Evolutionary conservation across 2,113 vertebrate genomes (phyloP), one percentile per base, ranked within the genome.

Genomic region (Hydropotes inermis): DNA sequence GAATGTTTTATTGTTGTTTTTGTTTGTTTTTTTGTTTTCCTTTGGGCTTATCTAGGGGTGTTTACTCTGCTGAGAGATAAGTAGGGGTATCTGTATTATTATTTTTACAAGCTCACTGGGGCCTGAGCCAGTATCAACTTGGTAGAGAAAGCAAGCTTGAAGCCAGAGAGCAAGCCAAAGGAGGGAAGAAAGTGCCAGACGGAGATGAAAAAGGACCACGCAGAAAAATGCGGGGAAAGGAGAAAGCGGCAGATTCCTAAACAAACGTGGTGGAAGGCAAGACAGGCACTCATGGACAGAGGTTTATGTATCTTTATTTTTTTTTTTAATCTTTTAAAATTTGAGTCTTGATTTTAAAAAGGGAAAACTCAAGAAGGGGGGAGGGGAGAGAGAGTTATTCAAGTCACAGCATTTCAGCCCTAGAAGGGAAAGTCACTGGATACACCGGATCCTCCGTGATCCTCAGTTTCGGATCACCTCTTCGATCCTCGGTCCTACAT

Each of bases 61-160:
- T 93, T 97, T 83, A 60, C 3, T 94, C 79, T 86, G 47, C 70
- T 14, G 17, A 1, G 7, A 86, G 92, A 95, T 97, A 97, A 97
- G 85, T 67, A 81, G 17, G 45, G 74, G 28, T 86, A 88, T 95
- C 93, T 97, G 45, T 83, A 84, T 81, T 96, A 21, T 91, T 93
- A 25, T 95, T 97, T 97, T 95, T 81, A 97, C 86, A 98, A 97
- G 97, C 87, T 96, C 54, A 0, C 5, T 93, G 97, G 89, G 83
- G 94, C 82, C 95, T 87, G 50, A 94, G 67, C 61, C 96, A 94
- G 85, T 58, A 64, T 76, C 47, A 70, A 88, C 50, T 57, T 76
- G 64, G 36, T 93, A 97, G 96, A 97, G 94, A 97, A 97, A 89
- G 94, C 89, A 91, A 89, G 85, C 27, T 13, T 1, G 43, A 87